Evolutionary conservation across 2,113 vertebrate genomes (phyloP), one percentile per base, ranked within the genome.

Genomic region (Eudyptes chrysolophus): DNA sequence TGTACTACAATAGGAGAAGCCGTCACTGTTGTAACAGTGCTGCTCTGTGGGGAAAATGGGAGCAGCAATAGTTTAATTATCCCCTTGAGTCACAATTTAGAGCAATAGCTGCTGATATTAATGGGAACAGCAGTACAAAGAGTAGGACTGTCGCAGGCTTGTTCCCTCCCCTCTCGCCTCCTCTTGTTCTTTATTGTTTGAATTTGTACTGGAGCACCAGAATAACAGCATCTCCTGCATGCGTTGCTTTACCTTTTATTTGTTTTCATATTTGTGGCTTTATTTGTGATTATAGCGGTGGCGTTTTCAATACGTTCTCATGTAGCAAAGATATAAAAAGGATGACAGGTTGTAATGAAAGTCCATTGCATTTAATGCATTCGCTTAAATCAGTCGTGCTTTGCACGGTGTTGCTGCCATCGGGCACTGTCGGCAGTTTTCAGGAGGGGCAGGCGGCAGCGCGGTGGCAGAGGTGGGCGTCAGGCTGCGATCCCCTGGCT

Each of bases 401-500:
- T 58, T 32, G 64, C 34, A 10, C 22, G 2, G 76, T 13, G 60
- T 3, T 29, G 93, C 49, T 57, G 34, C 32, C 32, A 15, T 36
- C 26, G 0, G 86, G 36, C 15, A 2, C 36, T 0, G 0, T 1
- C 0, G 5, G 46, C 16, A 10, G 16, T 2, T 26, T 36, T 14
- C 2, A 0, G n/a, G 34, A 8, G 32, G 25, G 19, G 16, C 8
- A 5, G 1, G 7, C 2, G 51, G 65, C 22, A 7, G 12, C 0
- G 30, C 0, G 5, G 11, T 5, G n/a, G 51, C n/a, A 13, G 38
- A 9, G 72, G 32, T 29, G 85, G 65, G 54, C 61, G 32, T 6
- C 44, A 10, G 48, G 19, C 15, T 6, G 6, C 0, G 11, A 1
- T 26, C 18, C 26, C 0, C 2, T 4, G 32, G 38, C 77, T 6